Base-by-base conservation (phyloP, 2,797 vertebrate species). In the Tachyglossus aculeatus region DNA sequence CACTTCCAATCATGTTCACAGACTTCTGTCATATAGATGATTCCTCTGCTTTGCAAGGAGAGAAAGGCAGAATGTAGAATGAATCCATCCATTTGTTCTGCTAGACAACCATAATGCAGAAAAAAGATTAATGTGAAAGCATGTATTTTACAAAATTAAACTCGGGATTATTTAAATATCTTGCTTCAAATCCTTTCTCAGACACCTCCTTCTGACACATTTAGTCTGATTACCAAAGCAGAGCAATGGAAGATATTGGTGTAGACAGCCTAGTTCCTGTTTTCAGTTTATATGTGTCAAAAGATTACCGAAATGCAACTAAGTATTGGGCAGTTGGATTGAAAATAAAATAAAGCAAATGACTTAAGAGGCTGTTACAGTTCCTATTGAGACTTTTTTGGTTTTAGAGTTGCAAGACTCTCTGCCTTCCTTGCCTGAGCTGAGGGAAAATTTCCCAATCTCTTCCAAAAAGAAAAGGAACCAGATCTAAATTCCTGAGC, bases 181-280 rank as follows among this genome's bases (percentile, higher is more conserved):
- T 36, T 73, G 58, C 19, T 36, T 59, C 81, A 68, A 65, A 81
- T 38, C 80, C 84, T 86, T 73, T 72, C 62, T 62, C 1, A 0
- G 0, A 2, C 0, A 7, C 80, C 63, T 78, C 1, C 0, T 60
- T 58, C 53, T 80, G 79, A 74, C 81, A 82, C 54, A 77, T 82
- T 87, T 73, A 84, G 81, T 55, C 74, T 84, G 68, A 85, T 87
- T 84, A 85, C 71, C 71, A 89, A 80, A 86, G 77, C 70, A 56
- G 65, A 85, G 67, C 0, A 33, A 84, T 82, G 6, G 5, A 70
- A 88, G 78, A 82, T 56, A 1, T 67, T 79, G 69, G 18, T 8
- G 65, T 82, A 77, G 84, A 77, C 76, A 56, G 65, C 58, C 36
- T 71, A 78, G 59, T 84, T 92, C 91, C 89, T 87, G 84, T 87